Conservation (phyloP, 2,888 invertebrate genomes). For the Caenorhabditis parvicauda region DNA sequence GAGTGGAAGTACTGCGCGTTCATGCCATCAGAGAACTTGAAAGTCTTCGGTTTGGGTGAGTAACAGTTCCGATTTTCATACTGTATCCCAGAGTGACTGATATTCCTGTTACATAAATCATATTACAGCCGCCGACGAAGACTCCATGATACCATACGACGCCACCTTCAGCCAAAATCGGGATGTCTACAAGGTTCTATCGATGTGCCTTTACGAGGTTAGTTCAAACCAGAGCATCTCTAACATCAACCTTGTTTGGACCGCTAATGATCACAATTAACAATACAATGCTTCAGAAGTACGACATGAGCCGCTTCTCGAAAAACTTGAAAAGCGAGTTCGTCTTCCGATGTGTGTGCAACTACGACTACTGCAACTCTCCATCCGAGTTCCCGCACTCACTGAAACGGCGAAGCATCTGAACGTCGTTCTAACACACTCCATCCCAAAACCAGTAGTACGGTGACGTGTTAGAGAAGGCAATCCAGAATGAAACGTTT, state of each 20-base stretch:
- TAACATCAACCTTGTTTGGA: constrained; percentile 1
- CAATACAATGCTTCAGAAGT: constrained; percentile 30
- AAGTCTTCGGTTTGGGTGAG: constrained; percentile 2
- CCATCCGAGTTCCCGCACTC: constrained; percentile 14
- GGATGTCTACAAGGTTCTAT: constrained; percentile 36
- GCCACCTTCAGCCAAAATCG: constrained; percentile 27
- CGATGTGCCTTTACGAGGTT: constrained; percentile 50
- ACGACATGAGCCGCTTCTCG: too few species aligned
- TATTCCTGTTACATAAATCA: background rate
- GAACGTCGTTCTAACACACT: too few species aligned
- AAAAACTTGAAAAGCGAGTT: too few species aligned
- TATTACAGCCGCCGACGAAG: constrained; percentile 9
- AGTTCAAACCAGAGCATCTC: background rate
- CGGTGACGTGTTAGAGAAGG: too few species aligned
- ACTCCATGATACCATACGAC: constrained; percentile 32
- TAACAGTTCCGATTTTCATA: constrained; percentile 21
- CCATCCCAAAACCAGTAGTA: too few species aligned
- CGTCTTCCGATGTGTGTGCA: constrained; percentile 53
- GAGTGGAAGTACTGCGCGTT: constrained; percentile 34
- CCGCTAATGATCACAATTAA: too few species aligned
- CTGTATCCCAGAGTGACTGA: background rate
- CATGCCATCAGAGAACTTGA: constrained; percentile 12
- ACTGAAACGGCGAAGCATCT: constrained; percentile 14
- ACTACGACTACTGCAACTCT: constrained; percentile 44
- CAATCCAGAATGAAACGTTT: too few species aligned